phyloP scores from a whole-genome alignment of 2,888 invertebrate species.

The Timema cristinae region DNA sequence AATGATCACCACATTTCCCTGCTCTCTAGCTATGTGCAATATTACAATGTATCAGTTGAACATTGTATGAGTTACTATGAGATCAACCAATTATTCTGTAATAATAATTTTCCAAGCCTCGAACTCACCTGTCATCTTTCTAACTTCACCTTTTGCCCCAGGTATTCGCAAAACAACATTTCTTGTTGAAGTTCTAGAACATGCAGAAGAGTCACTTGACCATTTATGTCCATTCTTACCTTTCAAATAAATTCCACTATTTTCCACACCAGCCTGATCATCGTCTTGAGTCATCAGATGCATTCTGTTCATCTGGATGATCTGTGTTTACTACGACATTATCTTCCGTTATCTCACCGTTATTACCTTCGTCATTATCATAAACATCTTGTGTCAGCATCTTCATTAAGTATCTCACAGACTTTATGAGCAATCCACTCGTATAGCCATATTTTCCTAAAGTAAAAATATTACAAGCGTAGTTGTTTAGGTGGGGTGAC shows the following conservation, averaged over 20 bases:
- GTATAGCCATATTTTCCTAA: too few relatives aligned
- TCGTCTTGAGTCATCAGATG: background rate
- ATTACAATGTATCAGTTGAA: background rate
- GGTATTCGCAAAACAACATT: background rate
- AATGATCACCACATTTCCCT: background rate
- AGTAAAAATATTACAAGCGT: too few relatives aligned
- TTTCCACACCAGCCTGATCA: background rate
- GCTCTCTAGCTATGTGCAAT: background rate
- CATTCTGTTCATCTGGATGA: background rate
- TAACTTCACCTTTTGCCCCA: background rate
- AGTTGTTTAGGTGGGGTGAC: too few relatives aligned
- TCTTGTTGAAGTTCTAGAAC: background rate
- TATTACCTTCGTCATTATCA: too few relatives aligned
- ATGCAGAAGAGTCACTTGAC: background rate
- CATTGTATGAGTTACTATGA: background rate
- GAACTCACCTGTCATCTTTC: background rate
- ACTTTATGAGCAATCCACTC: too few relatives aligned
- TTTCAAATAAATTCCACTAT: background rate
- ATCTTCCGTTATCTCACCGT: too few relatives aligned
- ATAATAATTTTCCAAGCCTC: background rate
- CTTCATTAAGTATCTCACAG: too few relatives aligned
- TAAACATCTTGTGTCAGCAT: too few relatives aligned
- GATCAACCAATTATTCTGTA: background rate
- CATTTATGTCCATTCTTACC: background rate
- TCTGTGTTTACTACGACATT: too few relatives aligned